A percentile compares a stretch with the other conserved stretches of the same genome.
Conservation (phyloP, 2,888 invertebrate species). For the Oasisia sp. region DNA sequence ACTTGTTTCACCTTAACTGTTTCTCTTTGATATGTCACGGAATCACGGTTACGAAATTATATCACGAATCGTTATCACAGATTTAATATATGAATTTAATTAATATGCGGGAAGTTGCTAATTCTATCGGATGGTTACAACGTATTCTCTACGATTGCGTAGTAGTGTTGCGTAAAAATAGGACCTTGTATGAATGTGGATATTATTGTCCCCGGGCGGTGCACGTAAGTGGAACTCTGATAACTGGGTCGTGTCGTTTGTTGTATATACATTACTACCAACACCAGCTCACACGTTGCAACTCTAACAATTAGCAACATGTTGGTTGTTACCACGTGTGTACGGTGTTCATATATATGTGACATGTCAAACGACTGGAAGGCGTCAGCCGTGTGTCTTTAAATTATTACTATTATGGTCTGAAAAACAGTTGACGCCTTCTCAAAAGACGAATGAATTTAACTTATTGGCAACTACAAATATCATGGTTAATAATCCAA, state of each 20-base stretch:
- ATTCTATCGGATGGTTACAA: not conserved
- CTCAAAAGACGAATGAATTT: too few relatives aligned
- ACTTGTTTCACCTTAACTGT: not conserved
- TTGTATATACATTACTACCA: not conserved
- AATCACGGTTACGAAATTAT: not conserved
- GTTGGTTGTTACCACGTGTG: not conserved
- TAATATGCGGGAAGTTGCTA: not conserved
- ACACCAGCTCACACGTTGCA: not conserved
- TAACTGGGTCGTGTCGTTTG: not conserved
- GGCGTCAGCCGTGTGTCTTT: not conserved
- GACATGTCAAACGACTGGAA: not conserved
- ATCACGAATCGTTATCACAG: not conserved
- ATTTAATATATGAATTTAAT: not conserved
- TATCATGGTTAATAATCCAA: not conserved
- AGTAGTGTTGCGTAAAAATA: not conserved
- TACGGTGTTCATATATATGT: not conserved
- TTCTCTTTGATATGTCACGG: not conserved
- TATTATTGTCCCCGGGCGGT: not conserved
- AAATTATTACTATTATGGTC: not conserved
- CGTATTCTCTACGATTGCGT: not conserved
- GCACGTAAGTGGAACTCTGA: not conserved
- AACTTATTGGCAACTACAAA: not conserved
- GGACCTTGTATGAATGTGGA: not conserved
- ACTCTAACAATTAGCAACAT: not conserved
- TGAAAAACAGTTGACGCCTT: too few relatives aligned